Evolutionary conservation across 1,140 invertebrate genomes (phyloP), one percentile per base, ranked within the genome.

Genomic region (Drosophila mauritiana): DNA sequence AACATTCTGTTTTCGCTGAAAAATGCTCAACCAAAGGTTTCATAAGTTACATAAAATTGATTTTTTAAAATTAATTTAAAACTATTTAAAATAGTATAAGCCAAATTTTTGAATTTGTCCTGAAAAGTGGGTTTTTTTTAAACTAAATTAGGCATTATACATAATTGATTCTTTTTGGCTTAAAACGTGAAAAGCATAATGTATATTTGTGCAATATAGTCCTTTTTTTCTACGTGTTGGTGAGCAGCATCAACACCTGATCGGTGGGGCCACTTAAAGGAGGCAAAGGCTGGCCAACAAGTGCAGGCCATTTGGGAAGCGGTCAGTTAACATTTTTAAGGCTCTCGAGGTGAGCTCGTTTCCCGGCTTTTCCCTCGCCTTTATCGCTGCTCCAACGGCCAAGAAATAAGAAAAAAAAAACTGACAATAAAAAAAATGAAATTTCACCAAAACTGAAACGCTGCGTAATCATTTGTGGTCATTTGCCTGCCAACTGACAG

Each of bases 401-500:
- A 40, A 42, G 34, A 20, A 27, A 20, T 20, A 31, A 36, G 25
- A 11, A n/a, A 42, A 17, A 0, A 11, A 15, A 49, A 31, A 31
- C 11, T 10, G 36, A 27, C 27, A 27, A 27, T 27, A 27, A 27
- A n/a, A 22, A 12, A n/a, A 34, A 12, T 10, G 51, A 75, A 80
- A 79, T 82, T 88, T 78, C 70, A 73, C 65, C 36, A 62, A 78
- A 63, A 64, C 34, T 11, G 17, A 70, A 70, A 57, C 58, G 52
- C 73, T 79, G 83, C 83, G 82, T 86, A 86, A 86, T 88, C 79
- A 75, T 78, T 82, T 82, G 83, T 76, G 80, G 84, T 65, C 83
- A 79, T 80, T 84, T 84, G 80, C 69, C 80, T 79, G 80, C 55
- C 64, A 40, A 65, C 55, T 70, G 51, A 69, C 45, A 70, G 65